Base-by-base conservation (phyloP, 2,888 invertebrate species). In the Thelaira solivaga region DNA sequence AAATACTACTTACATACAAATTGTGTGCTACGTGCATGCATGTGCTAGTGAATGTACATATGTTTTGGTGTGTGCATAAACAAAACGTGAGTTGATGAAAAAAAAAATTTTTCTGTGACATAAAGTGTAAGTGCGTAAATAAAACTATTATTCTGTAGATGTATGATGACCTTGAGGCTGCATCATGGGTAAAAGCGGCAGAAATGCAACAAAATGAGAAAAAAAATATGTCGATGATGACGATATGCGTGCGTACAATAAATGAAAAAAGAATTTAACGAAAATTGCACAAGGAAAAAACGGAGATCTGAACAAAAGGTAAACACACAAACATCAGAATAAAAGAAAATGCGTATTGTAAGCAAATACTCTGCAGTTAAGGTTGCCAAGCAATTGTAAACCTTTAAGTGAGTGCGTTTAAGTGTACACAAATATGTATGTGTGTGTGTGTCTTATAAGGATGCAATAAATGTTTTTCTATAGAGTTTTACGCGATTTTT, bases 71-170 rank as follows among this genome's bases (percentile, higher is more conserved):
- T n/a, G n/a, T n/a, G n/a, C n/a, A n/a, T n/a, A n/a, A n/a, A n/a
- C n/a, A n/a, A n/a, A n/a, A n/a, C n/a, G n/a, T n/a, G n/a, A n/a
- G n/a, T n/a, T n/a, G n/a, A n/a, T n/a, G n/a, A n/a, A n/a, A n/a
- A n/a, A n/a, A n/a, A n/a, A n/a, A n/a, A n/a, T 13, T 22, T 55
- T 36, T 47, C n/a, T 11, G 0, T 7, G 22, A 16, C 11, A 41
- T 41, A 26, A 64, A 76, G 53, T 72, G 67, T 57, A 67, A 72
- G 67, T 76, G 76, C 72, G 76, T 76, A 62, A 67, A 72, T 69
- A 69, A 65, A 78, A 78, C 78, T 78, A 78, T 74, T 69, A 61
- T 59, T 26, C 20, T 47, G 39, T n/a, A 64, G 18, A 31, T 16
- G 22, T n/a, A 16, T 29, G 22, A 61, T 74, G 78, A 74, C 78